Evolutionary conservation across 1,140 invertebrate species (phyloP).

Genomic region (Caenorhabditis brenneri): DNA sequence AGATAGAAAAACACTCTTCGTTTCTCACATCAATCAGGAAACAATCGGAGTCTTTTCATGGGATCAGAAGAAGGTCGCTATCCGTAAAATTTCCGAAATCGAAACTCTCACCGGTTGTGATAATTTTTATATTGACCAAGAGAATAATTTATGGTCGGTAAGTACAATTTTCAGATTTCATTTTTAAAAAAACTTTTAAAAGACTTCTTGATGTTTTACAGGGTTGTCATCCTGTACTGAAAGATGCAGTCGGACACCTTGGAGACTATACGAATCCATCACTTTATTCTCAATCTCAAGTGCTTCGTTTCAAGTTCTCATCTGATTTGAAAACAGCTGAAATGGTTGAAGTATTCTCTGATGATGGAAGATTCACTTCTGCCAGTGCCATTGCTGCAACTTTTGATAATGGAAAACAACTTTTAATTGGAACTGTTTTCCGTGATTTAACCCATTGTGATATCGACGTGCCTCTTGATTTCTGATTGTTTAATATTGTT

Average conservation of each 20-base stretch:
- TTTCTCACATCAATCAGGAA: slow-evolving; percentile 26
- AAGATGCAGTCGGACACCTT: slow-evolving; percentile 24
- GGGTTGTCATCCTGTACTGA: slow-evolving; percentile 20
- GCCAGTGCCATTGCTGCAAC: not conserved
- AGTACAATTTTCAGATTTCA: not conserved
- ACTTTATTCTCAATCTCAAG: slow-evolving; percentile 5
- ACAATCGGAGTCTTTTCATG: slow-evolving; percentile 11
- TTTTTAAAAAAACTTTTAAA: not conserved
- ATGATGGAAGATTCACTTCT: slow-evolving; percentile 25
- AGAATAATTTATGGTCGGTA: slow-evolving; percentile 10
- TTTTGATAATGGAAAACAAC: slow-evolving; percentile 27
- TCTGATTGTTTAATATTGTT: not conserved
- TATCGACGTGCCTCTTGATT: slow-evolving; percentile 25
- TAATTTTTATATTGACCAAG: slow-evolving; percentile 13
- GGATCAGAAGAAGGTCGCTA: slow-evolving; percentile 12
- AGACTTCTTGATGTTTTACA: not conserved
- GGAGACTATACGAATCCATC: not conserved
- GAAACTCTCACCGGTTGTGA: slow-evolving; percentile 24
- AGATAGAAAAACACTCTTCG: slow-evolving; percentile 19
- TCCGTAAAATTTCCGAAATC: slow-evolving; percentile 7
- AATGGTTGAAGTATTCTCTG: slow-evolving; percentile 33
- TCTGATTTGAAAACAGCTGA: not conserved
- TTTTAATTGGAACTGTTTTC: slow-evolving; percentile 22
- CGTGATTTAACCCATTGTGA: slow-evolving; percentile 33
- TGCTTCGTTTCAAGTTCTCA: slow-evolving; percentile 21